A percentile compares a stretch with the other conserved stretches of the same genome.
phyloP scores from a whole-genome alignment of 2,888 invertebrate species.

The Bombylius major region DNA sequence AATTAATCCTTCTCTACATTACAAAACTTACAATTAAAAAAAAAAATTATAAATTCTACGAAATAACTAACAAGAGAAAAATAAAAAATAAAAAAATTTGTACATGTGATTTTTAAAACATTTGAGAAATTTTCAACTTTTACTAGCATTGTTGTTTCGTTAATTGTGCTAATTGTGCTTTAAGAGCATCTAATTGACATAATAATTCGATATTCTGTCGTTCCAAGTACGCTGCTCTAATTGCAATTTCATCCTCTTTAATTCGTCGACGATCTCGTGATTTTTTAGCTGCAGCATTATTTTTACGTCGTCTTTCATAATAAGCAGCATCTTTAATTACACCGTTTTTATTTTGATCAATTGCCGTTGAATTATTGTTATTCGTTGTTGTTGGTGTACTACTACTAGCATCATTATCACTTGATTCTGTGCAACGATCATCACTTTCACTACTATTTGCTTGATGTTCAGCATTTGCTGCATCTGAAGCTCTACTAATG shows the following conservation, averaged over 20 bases:
- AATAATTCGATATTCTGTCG: constrained; percentile 72
- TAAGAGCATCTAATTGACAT: constrained; percentile 52
- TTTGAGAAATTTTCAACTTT: too few species aligned
- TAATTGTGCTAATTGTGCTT: constrained; percentile 44
- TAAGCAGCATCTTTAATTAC: constrained; percentile 65
- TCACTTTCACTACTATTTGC: constrained; percentile 27
- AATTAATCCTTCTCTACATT: too few species aligned
- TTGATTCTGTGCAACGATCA: constrained; percentile 29
- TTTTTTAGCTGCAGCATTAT: constrained; percentile 90
- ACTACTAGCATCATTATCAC: constrained; percentile 29
- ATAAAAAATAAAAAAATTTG: too few species aligned
- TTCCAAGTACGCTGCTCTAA: constrained; percentile 75
- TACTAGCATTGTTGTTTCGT: constrained; percentile 5
- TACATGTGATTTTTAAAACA: too few species aligned
- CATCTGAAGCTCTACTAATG: not conserved
- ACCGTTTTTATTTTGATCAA: constrained; percentile 15
- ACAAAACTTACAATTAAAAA: too few species aligned
- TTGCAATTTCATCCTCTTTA: constrained; percentile 85
- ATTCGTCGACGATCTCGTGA: constrained; percentile 80
- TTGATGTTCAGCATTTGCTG: constrained; percentile 5
- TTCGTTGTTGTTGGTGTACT: not conserved
- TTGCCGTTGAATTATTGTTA: constrained; percentile 8
- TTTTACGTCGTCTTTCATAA: constrained; percentile 75
- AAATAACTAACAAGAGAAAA: too few species aligned
- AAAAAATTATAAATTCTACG: too few species aligned